Evolutionary conservation across 2,888 invertebrate species (phyloP).

Genomic region (Aplocera efformata): DNA sequence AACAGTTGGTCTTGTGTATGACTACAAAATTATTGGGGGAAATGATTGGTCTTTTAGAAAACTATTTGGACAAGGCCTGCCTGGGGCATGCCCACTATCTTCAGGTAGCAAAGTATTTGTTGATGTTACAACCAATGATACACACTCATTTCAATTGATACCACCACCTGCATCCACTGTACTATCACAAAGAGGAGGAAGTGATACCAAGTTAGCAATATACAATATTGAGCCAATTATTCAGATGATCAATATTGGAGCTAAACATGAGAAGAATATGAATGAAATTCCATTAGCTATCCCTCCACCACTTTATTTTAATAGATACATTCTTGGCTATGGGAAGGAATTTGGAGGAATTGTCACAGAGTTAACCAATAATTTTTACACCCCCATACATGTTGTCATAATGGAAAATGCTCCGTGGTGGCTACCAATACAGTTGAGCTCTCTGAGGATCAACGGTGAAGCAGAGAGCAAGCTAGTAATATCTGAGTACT

Average conservation of each 20-base stretch:
- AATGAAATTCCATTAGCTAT: slow-evolving; percentile 73
- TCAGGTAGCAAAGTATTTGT: slow-evolving; percentile 89
- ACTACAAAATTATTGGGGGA: slow-evolving; percentile 83
- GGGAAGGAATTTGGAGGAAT: slow-evolving; percentile 96
- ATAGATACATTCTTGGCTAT: slow-evolving; percentile 91
- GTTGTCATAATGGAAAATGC: slow-evolving; percentile 93
- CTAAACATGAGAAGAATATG: slow-evolving; percentile 66
- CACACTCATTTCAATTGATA: slow-evolving; percentile 82
- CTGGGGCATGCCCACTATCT: slow-evolving; percentile 91
- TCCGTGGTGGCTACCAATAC: slow-evolving; percentile 94
- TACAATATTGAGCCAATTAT: slow-evolving; percentile 83
- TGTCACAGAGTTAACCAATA: slow-evolving; percentile 91
- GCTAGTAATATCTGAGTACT: slow-evolving; percentile 74
- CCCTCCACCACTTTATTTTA: slow-evolving; percentile 86
- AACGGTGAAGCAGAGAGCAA: slow-evolving; percentile 82
- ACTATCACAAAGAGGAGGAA: slow-evolving; percentile 85
- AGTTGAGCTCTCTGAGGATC: slow-evolving; percentile 91
- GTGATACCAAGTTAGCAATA: slow-evolving; percentile 83
- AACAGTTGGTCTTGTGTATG: slow-evolving; percentile 93
- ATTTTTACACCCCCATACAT: slow-evolving; percentile 86
- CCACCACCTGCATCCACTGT: slow-evolving; percentile 82
- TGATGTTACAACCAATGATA: slow-evolving; percentile 84
- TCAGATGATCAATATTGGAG: slow-evolving; percentile 85
- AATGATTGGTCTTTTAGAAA: slow-evolving; percentile 93
- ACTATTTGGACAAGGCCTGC: slow-evolving; percentile 92